Evolutionary conservation across 2,888 invertebrate genomes (phyloP), one percentile per base, ranked within the genome.

Genomic region (Drosophila conformis): DNA sequence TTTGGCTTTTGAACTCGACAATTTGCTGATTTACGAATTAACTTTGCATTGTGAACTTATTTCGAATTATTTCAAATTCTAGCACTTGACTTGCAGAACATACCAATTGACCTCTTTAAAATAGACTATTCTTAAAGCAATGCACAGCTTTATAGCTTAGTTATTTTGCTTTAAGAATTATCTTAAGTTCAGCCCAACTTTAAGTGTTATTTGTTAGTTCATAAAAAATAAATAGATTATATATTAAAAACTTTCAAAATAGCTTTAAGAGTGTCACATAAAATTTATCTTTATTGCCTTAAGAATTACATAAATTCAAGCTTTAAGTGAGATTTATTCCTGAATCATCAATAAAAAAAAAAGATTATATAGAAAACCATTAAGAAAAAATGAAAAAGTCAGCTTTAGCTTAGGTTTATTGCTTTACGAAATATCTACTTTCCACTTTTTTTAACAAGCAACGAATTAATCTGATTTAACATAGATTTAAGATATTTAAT

Each of bases 11-110:
- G 27, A 48, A 40, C n/a, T 38, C 18, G 3, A 27, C 18, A 6
- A 36, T 46, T 56, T 57, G 57, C 63, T 57, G 29, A 57, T 21
- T 36, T 21, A 6, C 4, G 4, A n/a, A 15, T 53, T 25, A 35
- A 35, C 27, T 54, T 25, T 18, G 35, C 25, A 51, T 36, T 36
- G 11, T 36, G 4, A 25, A 27, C 18, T n/a, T 27, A 13, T 38
- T 38, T n/a, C n/a, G 27, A 38, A n/a, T 15, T 27, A 8, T 27
- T 38, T 21, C 1, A 38, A n/a, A 13, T 27, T 8, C 27, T 1
- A 21, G 27, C 56, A 38, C 13, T 56, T 56, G 56, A 56, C 38
- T n/a, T 27, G 4, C 13, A 27, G 38, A 13, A 27, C 1, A n/a
- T n/a, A 13, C 15, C 27, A 27, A n/a, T 56, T 56, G 27, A 56